phyloP scores from a whole-genome alignment of 2,113 vertebrate species.

The Microtus montanus region DNA sequence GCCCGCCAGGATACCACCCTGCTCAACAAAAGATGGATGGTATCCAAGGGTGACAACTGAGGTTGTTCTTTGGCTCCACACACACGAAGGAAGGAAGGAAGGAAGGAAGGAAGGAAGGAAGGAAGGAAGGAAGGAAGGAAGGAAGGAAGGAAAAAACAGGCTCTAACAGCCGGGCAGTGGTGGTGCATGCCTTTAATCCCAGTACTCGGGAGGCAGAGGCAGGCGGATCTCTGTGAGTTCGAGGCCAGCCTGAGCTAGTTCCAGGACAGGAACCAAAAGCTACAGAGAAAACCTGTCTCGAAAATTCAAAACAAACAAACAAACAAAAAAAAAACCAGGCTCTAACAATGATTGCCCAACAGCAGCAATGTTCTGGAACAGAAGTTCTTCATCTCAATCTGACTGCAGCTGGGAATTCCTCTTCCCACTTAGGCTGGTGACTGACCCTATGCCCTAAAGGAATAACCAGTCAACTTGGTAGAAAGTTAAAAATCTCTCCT shows the following conservation, averaged over 20 bases:
- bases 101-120: too few relatives aligned
- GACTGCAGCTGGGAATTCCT: slow-evolving; percentile 12
- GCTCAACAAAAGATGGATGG: neutral
- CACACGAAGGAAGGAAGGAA: neutral
- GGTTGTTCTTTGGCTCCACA: neutral
- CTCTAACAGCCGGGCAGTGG: too few relatives aligned
- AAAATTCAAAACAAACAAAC: too few relatives aligned
- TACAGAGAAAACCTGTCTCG: too few relatives aligned
- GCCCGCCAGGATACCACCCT: too few relatives aligned
- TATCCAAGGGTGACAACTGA: neutral
- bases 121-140: too few relatives aligned
- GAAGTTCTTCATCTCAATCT: slow-evolving; percentile 9
- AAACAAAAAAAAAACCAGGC: neutral
- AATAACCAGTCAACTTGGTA: neutral
- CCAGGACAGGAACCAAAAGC: too few relatives aligned
- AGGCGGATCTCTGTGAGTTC: too few relatives aligned
- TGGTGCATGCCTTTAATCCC: too few relatives aligned
- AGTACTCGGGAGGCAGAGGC: too few relatives aligned
- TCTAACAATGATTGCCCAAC: slow-evolving; percentile 42
- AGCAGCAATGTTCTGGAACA: slow-evolving; percentile 40
- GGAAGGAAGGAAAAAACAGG: neutral
- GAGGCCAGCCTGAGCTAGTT: too few relatives aligned
- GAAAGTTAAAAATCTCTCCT: slow-evolving; percentile 29
- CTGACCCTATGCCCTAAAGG: neutral
- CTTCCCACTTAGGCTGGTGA: neutral